phyloP scores from a whole-genome alignment of 2,113 vertebrate species.

The Pseudopipra pipra region DNA sequence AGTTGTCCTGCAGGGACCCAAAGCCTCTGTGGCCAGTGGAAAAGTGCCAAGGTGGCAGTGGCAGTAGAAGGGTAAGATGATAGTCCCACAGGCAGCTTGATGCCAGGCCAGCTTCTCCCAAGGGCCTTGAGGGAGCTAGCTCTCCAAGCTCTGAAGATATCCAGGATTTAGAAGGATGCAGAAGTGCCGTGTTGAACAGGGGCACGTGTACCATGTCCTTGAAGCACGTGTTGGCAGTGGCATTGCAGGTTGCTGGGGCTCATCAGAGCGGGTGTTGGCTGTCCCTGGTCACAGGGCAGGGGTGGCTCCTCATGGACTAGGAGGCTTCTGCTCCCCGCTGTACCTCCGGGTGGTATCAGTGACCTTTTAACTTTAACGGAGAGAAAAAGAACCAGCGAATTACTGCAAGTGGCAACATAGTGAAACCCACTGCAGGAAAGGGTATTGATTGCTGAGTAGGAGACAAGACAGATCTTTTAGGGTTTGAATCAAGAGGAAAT shows the following conservation, averaged over 20 bases:
- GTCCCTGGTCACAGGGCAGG: constrained; percentile 73
- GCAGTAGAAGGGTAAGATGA: not conserved
- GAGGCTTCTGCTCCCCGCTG: not conserved
- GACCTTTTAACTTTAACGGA: not conserved
- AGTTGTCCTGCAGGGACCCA: not conserved
- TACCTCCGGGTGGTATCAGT: not conserved
- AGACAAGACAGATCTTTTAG: not conserved
- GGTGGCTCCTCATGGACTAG: not conserved
- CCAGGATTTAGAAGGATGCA: not conserved
- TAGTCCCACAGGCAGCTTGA: not conserved
- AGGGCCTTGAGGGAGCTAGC: not conserved
- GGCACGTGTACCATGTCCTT: not conserved
- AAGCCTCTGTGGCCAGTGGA: not conserved
- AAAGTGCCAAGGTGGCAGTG: not conserved
- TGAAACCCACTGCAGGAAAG: not conserved
- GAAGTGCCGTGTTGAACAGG: not conserved
- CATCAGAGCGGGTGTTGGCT: constrained; percentile 50
- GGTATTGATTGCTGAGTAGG: not conserved
- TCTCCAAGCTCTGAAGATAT: not conserved
- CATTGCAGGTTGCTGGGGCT: not conserved
- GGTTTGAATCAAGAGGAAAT: not conserved
- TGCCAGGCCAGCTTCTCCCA: not conserved
- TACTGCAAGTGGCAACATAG: not conserved
- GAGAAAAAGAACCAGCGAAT: not conserved
- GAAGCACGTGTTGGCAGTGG: not conserved